Evolutionary conservation across 2,797 vertebrate species (phyloP), one percentile per base, ranked within the genome.

Genomic region (Cottoperca gobio): DNA sequence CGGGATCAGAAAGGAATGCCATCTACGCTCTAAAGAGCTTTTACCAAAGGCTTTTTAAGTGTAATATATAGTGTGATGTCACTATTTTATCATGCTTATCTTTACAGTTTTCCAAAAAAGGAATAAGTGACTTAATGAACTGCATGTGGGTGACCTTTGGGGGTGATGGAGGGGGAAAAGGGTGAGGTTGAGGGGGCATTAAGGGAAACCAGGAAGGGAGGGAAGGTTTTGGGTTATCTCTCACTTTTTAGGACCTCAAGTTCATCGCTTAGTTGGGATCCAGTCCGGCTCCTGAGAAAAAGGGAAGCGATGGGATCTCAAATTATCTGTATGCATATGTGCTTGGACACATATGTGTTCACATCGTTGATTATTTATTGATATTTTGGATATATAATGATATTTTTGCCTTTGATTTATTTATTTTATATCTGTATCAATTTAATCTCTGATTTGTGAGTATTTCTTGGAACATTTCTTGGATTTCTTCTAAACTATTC

Each of bases 141-240:
- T 78, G 71, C 80, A 87, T 72, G 79, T 81, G 77, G 50, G 37
- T 60, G 79, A 70, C 73, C 28, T 63, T 62, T 73, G 11, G 16
- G 45, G 62, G 45, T n/a, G 42, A 50, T 24, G 40, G 43, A 40
- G 26, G 42, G 12, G 21, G 26, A n/a, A 2, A 11, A 2, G n/a
- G n/a, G n/a, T 42, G 21, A 40, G 26, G 19, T 42, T 31, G 52
- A 13, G 3, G 10, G 13, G 24, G 7, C 4, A 37, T 7, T 43
- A 21, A 35, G 17, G 66, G 70, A 65, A 70, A 77, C 40, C 24
- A 60, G 69, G 54, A 65, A 60, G 62, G n/a, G 49, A 54, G 24
- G 11, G 10, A 33, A 49, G 21, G 37, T 68, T 77, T 54, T 28
- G 39, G 55, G 49, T n/a, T 45, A 54, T 76, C 13, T 57, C 42